Evolutionary conservation across 2,113 vertebrate genomes (phyloP).

Genomic region (Aramus guarauna): DNA sequence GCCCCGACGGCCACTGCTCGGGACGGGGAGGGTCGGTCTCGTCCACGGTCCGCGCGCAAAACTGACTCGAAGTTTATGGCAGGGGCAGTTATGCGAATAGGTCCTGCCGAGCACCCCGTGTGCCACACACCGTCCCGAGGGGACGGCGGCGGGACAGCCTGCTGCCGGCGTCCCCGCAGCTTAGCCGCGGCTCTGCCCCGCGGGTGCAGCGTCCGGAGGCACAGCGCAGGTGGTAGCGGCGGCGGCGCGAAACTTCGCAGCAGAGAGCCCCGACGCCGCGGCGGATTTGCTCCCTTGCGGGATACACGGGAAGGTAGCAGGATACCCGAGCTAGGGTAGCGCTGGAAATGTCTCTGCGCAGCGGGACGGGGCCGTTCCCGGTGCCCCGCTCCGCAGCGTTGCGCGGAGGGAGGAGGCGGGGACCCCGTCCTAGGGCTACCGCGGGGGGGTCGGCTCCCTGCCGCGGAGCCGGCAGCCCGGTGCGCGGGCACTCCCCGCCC

Average conservation of each 20-base stretch:
- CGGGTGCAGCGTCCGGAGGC: neutral
- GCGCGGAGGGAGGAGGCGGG: neutral
- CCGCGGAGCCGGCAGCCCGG: neutral
- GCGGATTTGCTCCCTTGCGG: neutral
- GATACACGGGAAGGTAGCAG: neutral
- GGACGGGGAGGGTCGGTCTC: neutral
- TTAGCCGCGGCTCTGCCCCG: neutral
- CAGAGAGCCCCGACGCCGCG: neutral
- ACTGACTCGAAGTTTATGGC: neutral
- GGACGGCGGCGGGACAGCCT: too few species aligned
- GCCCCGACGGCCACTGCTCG: neutral
- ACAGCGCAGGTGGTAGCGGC: neutral
- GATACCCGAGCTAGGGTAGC: neutral
- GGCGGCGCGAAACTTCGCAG: neutral
- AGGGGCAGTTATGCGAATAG: neutral
- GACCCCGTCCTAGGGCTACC: neutral
- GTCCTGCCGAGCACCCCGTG: neutral
- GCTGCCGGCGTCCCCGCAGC: too few species aligned
- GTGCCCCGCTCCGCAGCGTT: neutral
- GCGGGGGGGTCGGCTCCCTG: neutral
- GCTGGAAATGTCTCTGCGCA: neutral
- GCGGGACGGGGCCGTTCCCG: neutral
- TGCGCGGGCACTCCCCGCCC: neutral
- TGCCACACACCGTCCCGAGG: neutral
- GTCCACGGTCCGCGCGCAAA: neutral